These are phyloP conservation scores for Trissolcus brochymenae DNA, from an alignment of 2,888 invertebrate genomes.

Conservation along the genomic window DNA sequence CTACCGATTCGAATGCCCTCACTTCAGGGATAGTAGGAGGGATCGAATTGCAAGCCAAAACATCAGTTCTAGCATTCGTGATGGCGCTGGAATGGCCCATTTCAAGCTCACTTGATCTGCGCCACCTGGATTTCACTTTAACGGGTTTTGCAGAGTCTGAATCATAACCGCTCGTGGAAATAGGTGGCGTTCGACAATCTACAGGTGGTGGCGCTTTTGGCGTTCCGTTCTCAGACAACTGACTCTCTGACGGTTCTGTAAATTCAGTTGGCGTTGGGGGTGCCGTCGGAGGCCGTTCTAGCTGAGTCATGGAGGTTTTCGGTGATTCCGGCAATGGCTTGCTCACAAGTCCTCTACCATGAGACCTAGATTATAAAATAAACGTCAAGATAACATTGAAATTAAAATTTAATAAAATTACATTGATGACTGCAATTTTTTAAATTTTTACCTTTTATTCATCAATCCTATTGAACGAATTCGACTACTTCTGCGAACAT, in stretches of 20 bases:
- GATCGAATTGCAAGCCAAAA: conserved; percentile 71
- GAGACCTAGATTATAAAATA: conserved; percentile 63
- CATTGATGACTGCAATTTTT: no score
- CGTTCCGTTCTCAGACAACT: conserved; percentile 68
- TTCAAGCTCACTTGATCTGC: conserved; percentile 85
- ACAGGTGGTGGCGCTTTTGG: conserved; percentile 64
- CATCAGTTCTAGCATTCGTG: conserved; percentile 25
- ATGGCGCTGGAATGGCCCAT: conserved; percentile 76
- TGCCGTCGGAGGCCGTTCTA: conserved; percentile 63
- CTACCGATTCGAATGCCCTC: conserved; percentile 74
- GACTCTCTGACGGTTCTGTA: conserved; percentile 65
- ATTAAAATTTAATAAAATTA: no score
- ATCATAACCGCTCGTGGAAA: conserved; percentile 66
- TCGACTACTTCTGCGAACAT: conserved; percentile 82
- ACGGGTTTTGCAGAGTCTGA: conserved; percentile 81
- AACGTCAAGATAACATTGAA: no score
- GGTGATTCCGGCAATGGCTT: conserved; percentile 68
- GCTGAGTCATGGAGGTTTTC: conserved; percentile 60
- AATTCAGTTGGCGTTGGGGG: conserved; percentile 61
- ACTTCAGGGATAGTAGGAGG: conserved; percentile 76
- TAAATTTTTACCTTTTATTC: conserved; percentile 78
- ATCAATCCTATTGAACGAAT: conserved; percentile 85
- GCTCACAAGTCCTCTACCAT: conserved; percentile 73
- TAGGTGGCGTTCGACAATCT: conserved; percentile 63
- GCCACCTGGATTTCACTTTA: conserved; percentile 88